Evolutionary conservation across 2,797 vertebrate genomes (phyloP), one percentile per base, ranked within the genome.

Genomic region (Orientallactaga sibirica): DNA sequence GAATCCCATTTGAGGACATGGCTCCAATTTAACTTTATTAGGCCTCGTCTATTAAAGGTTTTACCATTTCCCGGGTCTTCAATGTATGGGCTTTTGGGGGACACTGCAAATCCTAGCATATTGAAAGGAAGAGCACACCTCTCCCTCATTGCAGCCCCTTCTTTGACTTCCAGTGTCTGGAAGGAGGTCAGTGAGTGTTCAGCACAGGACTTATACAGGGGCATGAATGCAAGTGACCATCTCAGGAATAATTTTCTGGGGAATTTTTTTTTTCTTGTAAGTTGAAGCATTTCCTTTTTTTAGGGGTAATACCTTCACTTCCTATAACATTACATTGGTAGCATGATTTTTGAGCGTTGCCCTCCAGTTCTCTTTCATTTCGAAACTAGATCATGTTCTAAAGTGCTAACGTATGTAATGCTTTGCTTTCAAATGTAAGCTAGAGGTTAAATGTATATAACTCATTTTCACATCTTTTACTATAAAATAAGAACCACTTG

Each of bases 191-290:
- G 5, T 4, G 37, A 80, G 33, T 67, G 61, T 61, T 10, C 24
- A 22, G 22, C 29, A 24, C 4, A 3, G 71, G 74, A 73, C 74
- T 68, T 76, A 18, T 85, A 14, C 48, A 12, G 48, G 62, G 62
- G 85, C 43, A 25, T 77, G 77, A 52, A 55, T 91, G 92, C 73
- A 89, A 41, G 25, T 73, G 74, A 96, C 27, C 37, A 82, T 37
- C 71, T 94, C 0, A 33, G 79, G 74, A 75, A 91, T 95, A 86
- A 93, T 90, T 94, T 95, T 95, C 87, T 90, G 73, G 61, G 84
- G 9, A 75, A 80, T 33, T 88, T 78, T 67, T 16, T 16, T 80
- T 91, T 94, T 94, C 78, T 93, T 92, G 52, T 82, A 88, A 94
- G 27, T 90, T 76, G 81, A 92, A 76, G 64, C 67, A 71, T 95